Base-by-base conservation (phyloP, 2,797 vertebrate species). In the Spheniscus humboldti region DNA sequence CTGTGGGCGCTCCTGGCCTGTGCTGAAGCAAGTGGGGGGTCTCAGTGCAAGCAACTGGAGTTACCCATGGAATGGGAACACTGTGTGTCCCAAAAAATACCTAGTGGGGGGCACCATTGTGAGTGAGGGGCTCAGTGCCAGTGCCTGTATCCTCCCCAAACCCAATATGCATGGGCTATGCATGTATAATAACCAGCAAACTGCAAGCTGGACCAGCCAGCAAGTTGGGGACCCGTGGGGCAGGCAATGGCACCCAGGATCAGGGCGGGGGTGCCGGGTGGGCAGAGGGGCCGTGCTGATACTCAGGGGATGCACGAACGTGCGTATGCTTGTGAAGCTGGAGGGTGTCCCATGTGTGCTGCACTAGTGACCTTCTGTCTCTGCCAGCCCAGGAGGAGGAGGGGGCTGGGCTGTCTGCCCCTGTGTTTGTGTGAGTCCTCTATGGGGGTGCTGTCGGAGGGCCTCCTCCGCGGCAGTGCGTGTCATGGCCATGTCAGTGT, bases 381-480 rank as follows among this genome's bases (percentile, higher is more conserved):
- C 31, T 28, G 41, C 13, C 33, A 59, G 25, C 25, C 33, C 72
- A 8, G 72, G 15, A 59, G 19, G 25, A 35, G 24, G 13, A 59
- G 43, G 27, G 15, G 11, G 56, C 33, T 35, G 41, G 33, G 33
- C 55, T 75, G 41, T 28, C 41, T 47, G 55, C 33, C 18, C 41
- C 7, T 43, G 31, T 20, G 31, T 22, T 22, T 33, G 19, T 56
- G 55, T 33, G 55, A 22, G 55, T 6, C 55, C 19, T 23, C 41
- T 23, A 6, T 4, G 39, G 11, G 41, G 10, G 11, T 13, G 41
- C 8, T 18, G 72, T 8, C 5, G 2, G 55, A 35, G 55, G 50
- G 4, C 24, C 20, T n/a, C 43, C 31, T n/a, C 64, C 18, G 11
- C 1, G 19, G 67, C 48, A 9, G 22, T 16, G 8, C 0, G 0